Percentiles rank a stretch among this genome's conserved stretches.
These are phyloP conservation scores for Podarcis muralis DNA, from an alignment of 2,113 vertebrate species.

Conservation along the genomic window DNA sequence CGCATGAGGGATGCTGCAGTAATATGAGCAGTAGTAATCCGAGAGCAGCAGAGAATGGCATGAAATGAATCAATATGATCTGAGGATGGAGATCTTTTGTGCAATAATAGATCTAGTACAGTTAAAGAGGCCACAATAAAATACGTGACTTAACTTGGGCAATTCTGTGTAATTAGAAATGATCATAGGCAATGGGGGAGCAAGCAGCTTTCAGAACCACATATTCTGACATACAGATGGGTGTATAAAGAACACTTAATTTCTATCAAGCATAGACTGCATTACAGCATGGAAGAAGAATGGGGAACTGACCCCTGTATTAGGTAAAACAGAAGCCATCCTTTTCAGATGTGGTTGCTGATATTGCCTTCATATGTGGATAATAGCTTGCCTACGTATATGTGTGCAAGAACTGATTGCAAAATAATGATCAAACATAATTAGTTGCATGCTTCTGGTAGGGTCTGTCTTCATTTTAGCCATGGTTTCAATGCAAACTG, in stretches of 20 bases:
- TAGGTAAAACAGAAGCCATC: rapidly evolving
- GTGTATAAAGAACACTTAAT: background rate
- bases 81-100: background rate
- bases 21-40: background rate
- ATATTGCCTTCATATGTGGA: background rate
- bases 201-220: background rate
- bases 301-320: background rate
- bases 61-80: conserved; percentile 8
- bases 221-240: background rate
- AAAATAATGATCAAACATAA: background rate
- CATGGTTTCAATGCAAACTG: too few relatives aligned
- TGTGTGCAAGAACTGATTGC: background rate
- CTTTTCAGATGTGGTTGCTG: background rate
- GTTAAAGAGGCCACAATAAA: background rate
- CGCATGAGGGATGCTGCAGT: background rate
- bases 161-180: conserved; percentile 31
- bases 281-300: background rate
- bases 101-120: background rate
- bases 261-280: background rate
- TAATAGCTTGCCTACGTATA: background rate
- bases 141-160: background rate
- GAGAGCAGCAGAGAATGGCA: conserved; percentile 13
- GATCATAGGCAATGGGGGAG: background rate
- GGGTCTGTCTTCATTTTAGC: background rate
- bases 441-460: background rate